Evolutionary conservation across 2,888 invertebrate species (phyloP).

Genomic region (Hofmannophila pseudospretella): DNA sequence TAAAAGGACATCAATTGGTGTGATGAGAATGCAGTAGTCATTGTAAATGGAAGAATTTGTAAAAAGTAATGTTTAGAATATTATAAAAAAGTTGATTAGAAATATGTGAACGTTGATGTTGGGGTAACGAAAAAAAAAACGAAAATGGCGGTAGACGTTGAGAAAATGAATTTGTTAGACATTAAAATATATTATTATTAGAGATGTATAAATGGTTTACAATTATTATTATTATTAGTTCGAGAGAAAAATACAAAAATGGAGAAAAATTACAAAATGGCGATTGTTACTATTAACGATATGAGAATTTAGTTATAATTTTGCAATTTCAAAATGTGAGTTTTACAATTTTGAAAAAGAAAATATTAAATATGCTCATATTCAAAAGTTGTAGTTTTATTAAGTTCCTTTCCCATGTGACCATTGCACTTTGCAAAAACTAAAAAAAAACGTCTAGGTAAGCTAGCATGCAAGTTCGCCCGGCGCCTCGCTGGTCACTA

Average conservation of each 20-base stretch:
- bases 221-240: slow-evolving; percentile 74
- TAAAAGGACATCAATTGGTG: slow-evolving; percentile 58
- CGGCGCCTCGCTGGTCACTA: slow-evolving; percentile 67
- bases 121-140: slow-evolving; percentile 54
- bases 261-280: slow-evolving; percentile 62
- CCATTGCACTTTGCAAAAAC: no score
- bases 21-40: slow-evolving; percentile 55
- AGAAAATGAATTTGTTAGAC: slow-evolving; percentile 76
- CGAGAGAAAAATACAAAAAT: slow-evolving; percentile 61
- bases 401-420: no score
- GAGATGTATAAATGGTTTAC: slow-evolving; percentile 77
- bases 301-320: slow-evolving; percentile 78
- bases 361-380: slow-evolving; percentile 79
- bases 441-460: no score
- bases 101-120: slow-evolving; percentile 67
- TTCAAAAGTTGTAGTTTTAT: slow-evolving; percentile 51
- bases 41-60: slow-evolving; percentile 60
- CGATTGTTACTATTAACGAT: slow-evolving; percentile 77
- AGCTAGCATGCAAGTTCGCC: slow-evolving; percentile 63
- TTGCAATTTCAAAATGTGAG: slow-evolving; percentile 79
- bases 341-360: slow-evolving; percentile 78
- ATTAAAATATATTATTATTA: slow-evolving; percentile 76
- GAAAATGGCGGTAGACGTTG: slow-evolving; percentile 64
- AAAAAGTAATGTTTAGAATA: slow-evolving; percentile 70
- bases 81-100: slow-evolving; percentile 68